Percentiles rank a stretch among this genome's conserved stretches.
Conservation (phyloP, 2,113 vertebrate genomes). For the Platichthys flesus region DNA sequence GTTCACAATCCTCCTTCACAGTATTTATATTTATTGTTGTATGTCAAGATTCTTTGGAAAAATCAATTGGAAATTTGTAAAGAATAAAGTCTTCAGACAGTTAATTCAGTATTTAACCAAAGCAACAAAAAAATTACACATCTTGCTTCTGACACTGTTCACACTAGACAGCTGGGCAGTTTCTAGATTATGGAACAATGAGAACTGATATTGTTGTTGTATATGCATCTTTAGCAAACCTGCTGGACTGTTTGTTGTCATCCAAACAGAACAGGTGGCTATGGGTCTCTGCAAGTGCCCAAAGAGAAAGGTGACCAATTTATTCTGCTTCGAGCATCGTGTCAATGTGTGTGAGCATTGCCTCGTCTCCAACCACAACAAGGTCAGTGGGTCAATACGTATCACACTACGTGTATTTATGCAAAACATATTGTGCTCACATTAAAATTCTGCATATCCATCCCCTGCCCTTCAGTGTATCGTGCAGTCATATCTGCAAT, state of each 20-base stretch:
- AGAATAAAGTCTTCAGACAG: no score
- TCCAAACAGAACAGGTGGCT: slow-evolving; percentile 44
- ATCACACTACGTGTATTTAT: neutral
- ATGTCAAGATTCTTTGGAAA: no score
- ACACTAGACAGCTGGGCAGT: neutral
- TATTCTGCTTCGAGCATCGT: slow-evolving; percentile 94
- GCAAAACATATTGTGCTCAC: neutral
- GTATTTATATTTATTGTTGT: no score
- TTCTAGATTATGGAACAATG: neutral
- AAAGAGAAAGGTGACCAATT: slow-evolving; percentile 93
- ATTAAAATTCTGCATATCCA: slow-evolving; percentile 6
- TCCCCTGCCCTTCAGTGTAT: slow-evolving; percentile 84
- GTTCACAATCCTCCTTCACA: no score
- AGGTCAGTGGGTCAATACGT: slow-evolving; percentile 80
- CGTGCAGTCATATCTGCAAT: slow-evolving; percentile 93
- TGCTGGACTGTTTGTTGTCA: slow-evolving; percentile 18
- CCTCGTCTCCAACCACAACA: slow-evolving; percentile 91
- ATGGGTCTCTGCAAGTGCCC: slow-evolving; percentile 97
- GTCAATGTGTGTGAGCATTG: slow-evolving; percentile 95
- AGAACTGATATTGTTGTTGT: neutral
- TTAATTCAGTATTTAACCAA: neutral
- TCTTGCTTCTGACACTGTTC: neutral
- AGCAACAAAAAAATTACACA: neutral
- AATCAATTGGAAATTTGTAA: no score
- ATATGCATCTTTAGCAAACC: neutral